phyloP scores from a whole-genome alignment of 2,888 invertebrate species.

The Erebia aethiops region DNA sequence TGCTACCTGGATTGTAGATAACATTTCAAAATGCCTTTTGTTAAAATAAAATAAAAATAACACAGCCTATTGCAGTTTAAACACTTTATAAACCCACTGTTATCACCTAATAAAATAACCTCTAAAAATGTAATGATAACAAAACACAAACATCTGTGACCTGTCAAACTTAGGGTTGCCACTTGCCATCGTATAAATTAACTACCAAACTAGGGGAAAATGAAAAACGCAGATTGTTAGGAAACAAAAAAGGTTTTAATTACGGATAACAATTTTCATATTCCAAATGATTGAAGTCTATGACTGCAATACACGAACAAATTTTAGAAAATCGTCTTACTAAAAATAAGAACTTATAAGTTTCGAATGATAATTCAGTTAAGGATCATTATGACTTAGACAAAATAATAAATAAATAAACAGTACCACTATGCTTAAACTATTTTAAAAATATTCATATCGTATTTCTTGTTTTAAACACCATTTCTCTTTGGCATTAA shows the following conservation, averaged over 20 bases:
- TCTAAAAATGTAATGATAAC: background rate
- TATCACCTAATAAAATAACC: background rate
- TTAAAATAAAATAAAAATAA: slow-evolving; percentile 11
- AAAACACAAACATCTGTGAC: background rate
- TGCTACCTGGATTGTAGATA: slow-evolving; percentile 28
- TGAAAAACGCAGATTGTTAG: background rate
- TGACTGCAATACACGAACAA: too few species aligned
- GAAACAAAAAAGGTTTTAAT: background rate
- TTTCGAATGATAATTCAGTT: too few species aligned
- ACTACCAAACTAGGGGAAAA: background rate
- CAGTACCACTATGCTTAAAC: background rate
- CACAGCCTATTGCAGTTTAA: too few species aligned
- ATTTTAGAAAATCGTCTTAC: too few species aligned
- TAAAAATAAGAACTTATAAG: too few species aligned
- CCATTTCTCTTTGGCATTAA: slow-evolving; percentile 3
- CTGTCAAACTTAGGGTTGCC: slow-evolving; percentile 17
- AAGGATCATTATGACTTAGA: too few species aligned
- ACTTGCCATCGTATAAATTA: background rate
- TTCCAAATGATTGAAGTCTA: too few species aligned
- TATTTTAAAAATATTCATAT: background rate
- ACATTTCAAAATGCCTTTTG: slow-evolving; percentile 21
- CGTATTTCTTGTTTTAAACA: background rate
- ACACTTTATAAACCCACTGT: too few species aligned
- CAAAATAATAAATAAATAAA: too few species aligned
- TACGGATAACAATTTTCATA: background rate